A percentile compares a stretch with the other conserved stretches of the same genome.
These are phyloP conservation scores for Aegotheles bennettii DNA, from an alignment of 2,113 vertebrate species.

Conservation along the genomic window DNA sequence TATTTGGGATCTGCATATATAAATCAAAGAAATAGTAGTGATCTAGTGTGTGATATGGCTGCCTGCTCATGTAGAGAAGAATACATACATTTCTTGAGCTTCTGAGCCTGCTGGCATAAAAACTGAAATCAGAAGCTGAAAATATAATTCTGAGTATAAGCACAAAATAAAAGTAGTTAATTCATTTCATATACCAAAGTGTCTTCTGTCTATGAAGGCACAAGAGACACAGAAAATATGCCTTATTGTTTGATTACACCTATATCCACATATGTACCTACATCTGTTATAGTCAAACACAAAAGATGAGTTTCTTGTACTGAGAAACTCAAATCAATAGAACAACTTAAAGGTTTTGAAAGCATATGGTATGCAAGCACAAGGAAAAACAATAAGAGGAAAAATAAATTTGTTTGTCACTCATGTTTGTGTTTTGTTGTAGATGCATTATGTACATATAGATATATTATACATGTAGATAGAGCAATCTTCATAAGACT, in stretches of 20 bases:
- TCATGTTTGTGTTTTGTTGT: neutral
- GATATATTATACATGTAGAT: too few relatives aligned
- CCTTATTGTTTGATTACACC: neutral
- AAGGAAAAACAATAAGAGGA: neutral
- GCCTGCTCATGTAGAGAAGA: neutral
- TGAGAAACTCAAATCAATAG: neutral
- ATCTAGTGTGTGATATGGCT: neutral
- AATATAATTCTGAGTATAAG: neutral
- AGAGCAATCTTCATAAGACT: neutral
- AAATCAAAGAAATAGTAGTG: neutral
- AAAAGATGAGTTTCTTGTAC: neutral
- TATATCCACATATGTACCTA: neutral
- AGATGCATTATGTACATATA: neutral
- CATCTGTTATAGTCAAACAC: neutral
- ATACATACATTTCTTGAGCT: neutral
- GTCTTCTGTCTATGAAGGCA: neutral
- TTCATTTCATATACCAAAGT: neutral
- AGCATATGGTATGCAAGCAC: accelerated
- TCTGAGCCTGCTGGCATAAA: neutral
- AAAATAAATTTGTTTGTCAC: neutral
- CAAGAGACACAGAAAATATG: neutral
- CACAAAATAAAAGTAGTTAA: neutral
- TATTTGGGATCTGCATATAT: neutral
- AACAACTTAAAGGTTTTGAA: neutral
- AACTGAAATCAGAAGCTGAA: neutral